Percentiles rank a stretch among this genome's conserved stretches.
Conservation (phyloP, 2,888 invertebrate genomes). For the Rhyacophila evoluta region DNA sequence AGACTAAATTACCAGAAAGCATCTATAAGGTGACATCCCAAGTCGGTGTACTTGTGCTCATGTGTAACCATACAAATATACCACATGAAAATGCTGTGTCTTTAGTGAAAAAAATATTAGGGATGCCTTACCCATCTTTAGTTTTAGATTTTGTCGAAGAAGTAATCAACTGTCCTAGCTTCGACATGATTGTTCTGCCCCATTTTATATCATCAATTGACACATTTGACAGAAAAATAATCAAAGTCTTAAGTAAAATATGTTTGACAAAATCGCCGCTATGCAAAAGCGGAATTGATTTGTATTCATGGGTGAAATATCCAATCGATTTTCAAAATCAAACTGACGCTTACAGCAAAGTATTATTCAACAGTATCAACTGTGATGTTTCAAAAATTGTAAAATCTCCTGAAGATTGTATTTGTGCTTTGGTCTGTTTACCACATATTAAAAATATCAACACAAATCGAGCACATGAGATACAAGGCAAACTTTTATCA, state of each 20-base stretch:
- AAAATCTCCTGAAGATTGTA: conserved; percentile 63
- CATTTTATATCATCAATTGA: conserved; percentile 73
- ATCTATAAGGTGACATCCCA: conserved; percentile 68
- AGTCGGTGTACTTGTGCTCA: conserved; percentile 71
- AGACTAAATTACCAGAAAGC: conserved; percentile 64
- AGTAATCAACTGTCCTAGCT: conserved; percentile 75
- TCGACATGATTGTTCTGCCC: conserved; percentile 80
- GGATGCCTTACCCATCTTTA: conserved; percentile 69
- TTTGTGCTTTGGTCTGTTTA: conserved; percentile 69
- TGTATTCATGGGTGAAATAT: conserved; percentile 76
- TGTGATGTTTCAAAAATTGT: conserved; percentile 61
- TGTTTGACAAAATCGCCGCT: conserved; percentile 76
- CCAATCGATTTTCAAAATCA: conserved; percentile 71
- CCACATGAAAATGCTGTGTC: conserved; percentile 80
- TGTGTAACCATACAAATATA: conserved; percentile 74
- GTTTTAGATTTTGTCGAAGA: conserved; percentile 76
- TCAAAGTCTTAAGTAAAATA: conserved; percentile 75
- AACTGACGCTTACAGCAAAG: conserved; percentile 62
- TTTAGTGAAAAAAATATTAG: conserved; percentile 75
- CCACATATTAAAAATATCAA: conserved; percentile 70
- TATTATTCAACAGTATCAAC: conserved; percentile 61
- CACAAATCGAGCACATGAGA: conserved; percentile 60
- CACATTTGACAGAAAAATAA: conserved; percentile 68
- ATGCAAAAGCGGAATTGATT: conserved; percentile 71
- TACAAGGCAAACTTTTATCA: conserved; percentile 61